Percentiles rank a stretch among this genome's conserved stretches.
phyloP scores from a whole-genome alignment of 2,797 vertebrate genomes.

The Crenichthys baileyi region DNA sequence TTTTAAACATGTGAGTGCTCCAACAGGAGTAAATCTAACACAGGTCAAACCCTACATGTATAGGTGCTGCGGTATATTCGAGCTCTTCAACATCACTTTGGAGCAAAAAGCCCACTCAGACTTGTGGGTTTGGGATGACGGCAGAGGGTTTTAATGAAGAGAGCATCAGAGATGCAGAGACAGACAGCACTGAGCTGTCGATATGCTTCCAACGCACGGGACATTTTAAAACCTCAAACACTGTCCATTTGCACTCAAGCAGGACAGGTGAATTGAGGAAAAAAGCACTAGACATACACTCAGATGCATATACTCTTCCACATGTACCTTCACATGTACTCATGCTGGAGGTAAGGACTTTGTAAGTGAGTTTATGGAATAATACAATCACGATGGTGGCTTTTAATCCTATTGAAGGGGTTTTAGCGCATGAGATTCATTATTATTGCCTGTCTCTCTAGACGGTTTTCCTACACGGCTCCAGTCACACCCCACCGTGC shows the following conservation, averaged over 20 bases:
- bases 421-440: slow-evolving; percentile 64
- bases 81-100: slow-evolving; percentile 82
- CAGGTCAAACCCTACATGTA: slow-evolving; percentile 72
- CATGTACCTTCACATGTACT: slow-evolving; percentile 58
- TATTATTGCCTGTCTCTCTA: slow-evolving; percentile 66
- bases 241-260: slow-evolving; percentile 79
- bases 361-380: slow-evolving; percentile 75
- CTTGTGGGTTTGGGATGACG: slow-evolving; percentile 72
- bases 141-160: slow-evolving; percentile 73
- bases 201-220: slow-evolving; percentile 62
- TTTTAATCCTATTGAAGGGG: slow-evolving; percentile 72
- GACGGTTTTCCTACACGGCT: slow-evolving; percentile 44
- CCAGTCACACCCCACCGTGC: slow-evolving; percentile 43
- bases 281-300: slow-evolving; percentile 65
- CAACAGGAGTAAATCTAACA: slow-evolving; percentile 53
- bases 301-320: slow-evolving; percentile 62
- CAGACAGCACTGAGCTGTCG: slow-evolving; percentile 65
- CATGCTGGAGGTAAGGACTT: slow-evolving; percentile 68
- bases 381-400: slow-evolving; percentile 75
- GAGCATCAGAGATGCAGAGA: slow-evolving; percentile 63
- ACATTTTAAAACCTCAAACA: slow-evolving; percentile 80
- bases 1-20: slow-evolving; percentile 66
- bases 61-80: slow-evolving; percentile 64
- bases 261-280: slow-evolving; percentile 72
- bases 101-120: slow-evolving; percentile 79